Conservation (phyloP, 2,888 invertebrate species). For the Drosophila paramelanica region DNA sequence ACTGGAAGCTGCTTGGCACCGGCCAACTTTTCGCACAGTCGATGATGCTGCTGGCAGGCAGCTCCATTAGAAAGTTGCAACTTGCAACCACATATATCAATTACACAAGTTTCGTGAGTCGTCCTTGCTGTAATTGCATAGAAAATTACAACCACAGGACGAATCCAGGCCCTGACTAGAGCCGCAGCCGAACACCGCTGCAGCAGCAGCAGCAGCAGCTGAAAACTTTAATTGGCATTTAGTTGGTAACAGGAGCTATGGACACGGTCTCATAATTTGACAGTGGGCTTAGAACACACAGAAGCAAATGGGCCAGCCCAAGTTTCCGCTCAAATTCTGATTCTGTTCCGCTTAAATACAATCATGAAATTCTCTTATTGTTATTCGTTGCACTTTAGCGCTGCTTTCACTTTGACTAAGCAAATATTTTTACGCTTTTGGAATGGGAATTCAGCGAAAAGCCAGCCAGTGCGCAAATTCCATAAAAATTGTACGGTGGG, state of each 20-base stretch:
- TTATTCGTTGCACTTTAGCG: conserved; percentile 41
- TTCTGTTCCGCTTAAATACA: conserved; percentile 32
- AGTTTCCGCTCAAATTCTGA: conserved; percentile 29
- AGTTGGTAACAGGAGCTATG: conserved; percentile 40
- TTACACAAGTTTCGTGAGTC: conserved; percentile 67
- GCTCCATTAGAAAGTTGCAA: conserved; percentile 68
- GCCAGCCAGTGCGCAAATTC: conserved; percentile 29
- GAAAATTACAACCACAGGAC: conserved; percentile 57
- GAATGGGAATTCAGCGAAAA: conserved; percentile 38
- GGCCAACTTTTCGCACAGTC: conserved; percentile 36
- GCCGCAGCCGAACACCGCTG: conserved; percentile 5
- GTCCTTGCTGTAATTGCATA: conserved; percentile 59
- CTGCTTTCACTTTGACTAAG: conserved; percentile 39
- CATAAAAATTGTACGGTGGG: conserved; percentile 27
- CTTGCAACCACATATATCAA: conserved; percentile 70
- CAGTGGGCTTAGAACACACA: conserved; percentile 45
- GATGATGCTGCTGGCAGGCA: conserved; percentile 24
- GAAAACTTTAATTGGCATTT: conserved; percentile 58
- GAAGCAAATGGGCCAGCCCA: conserved; percentile 35
- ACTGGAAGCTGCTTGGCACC: conserved; percentile 11
- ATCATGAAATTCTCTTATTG: conserved; percentile 51
- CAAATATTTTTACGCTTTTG: conserved; percentile 65
- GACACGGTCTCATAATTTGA: conserved; percentile 59
- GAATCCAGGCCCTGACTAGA: conserved; percentile 16
- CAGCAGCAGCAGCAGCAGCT: conserved; percentile 6